These are phyloP conservation scores for Busseola fusca DNA, from an alignment of 2,888 invertebrate genomes.

Conservation along the genomic window DNA sequence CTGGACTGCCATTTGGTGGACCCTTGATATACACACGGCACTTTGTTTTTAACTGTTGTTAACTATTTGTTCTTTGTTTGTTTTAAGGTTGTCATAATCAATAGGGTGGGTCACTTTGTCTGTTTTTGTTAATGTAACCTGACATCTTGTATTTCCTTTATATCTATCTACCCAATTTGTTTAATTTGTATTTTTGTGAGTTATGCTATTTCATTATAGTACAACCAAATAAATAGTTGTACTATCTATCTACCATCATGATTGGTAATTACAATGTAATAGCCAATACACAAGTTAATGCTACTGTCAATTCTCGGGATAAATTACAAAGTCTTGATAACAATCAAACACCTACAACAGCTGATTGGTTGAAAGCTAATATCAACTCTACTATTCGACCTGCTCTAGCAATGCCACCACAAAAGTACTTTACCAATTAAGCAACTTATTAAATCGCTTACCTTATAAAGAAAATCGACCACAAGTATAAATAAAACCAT, in stretches of 20 bases:
- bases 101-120: neutral
- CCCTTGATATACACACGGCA: neutral
- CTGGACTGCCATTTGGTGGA: neutral
- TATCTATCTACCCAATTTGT: neutral
- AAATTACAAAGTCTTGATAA: conserved; percentile 24
- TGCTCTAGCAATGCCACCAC: conserved; percentile 5
- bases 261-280: neutral
- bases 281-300: neutral
- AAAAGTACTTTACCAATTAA: conserved; percentile 30
- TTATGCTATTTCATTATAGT: neutral
- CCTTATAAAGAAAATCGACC: conserved; percentile 50
- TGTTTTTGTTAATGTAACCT: neutral
- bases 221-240: neutral
- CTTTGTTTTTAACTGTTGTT: too few species aligned
- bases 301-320: neutral
- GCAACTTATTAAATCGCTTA: conserved; percentile 33
- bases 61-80: neutral
- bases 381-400: conserved; percentile 4
- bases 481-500: conserved; percentile 57
- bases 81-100: neutral
- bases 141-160: neutral
- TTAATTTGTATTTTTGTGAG: neutral
- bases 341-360: conserved; percentile 20
- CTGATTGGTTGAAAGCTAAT: conserved; percentile 28
- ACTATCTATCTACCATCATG: neutral